A percentile compares a stretch with the other conserved stretches of the same genome.
Conservation (phyloP, 1,140 invertebrate genomes). For the Ceratosolen fusciceps region DNA sequence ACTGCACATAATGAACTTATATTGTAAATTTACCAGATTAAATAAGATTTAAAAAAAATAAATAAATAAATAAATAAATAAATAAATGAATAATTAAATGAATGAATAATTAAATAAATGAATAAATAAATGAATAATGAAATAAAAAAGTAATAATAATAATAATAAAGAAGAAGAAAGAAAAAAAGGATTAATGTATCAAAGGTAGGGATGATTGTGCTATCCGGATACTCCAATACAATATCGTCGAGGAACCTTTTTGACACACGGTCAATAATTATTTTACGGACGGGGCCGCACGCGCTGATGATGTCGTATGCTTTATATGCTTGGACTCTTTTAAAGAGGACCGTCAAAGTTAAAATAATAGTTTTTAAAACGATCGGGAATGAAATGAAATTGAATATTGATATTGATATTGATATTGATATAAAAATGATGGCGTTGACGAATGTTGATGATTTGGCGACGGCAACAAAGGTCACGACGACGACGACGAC, state of each 20-base stretch:
- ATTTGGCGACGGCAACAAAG: too few species aligned
- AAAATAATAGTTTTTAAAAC: constrained; percentile 22
- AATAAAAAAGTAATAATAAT: not conserved
- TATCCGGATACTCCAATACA: constrained; percentile 26
- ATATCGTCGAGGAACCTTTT: constrained; percentile 34
- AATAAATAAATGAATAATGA: not conserved
- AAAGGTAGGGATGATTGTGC: not conserved
- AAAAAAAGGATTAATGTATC: too few species aligned
- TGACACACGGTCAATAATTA: constrained; percentile 45
- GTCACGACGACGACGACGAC: too few species aligned
- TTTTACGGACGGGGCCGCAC: constrained; percentile 36
- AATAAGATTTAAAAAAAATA: not conserved
- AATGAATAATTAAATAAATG: constrained; percentile 1
- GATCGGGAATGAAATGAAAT: not conserved
- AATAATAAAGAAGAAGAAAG: not conserved
- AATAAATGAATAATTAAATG: too few species aligned
- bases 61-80: not conserved
- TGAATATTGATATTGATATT: too few species aligned
- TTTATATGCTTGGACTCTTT: constrained; percentile 39
- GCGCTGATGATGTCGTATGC: constrained; percentile 25
- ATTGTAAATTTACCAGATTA: constrained; percentile 36
- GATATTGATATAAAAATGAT: too few species aligned
- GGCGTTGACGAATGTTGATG: too few species aligned
- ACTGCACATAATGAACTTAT: constrained; percentile 24
- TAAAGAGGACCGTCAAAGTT: constrained; percentile 42